phyloP scores from a whole-genome alignment of 2,888 invertebrate genomes.

The Cerceris ruficornis region DNA sequence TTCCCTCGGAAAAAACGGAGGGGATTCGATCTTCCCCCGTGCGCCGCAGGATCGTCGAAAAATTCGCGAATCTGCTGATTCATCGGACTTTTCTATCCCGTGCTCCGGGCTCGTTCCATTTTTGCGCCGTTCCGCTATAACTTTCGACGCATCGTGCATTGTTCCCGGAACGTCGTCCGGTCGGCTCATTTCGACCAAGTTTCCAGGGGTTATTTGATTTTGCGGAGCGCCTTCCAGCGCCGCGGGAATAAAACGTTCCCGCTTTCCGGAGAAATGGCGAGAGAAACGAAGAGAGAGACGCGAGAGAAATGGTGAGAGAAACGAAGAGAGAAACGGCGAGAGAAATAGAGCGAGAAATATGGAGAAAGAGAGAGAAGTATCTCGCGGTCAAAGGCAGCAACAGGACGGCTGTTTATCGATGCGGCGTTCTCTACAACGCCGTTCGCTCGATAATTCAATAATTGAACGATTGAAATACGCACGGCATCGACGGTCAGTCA shows the following conservation, averaged over 20 bases:
- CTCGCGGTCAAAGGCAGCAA: no score
- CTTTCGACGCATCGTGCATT: constrained; percentile 40
- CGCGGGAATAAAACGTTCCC: not conserved
- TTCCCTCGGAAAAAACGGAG: not conserved
- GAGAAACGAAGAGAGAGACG: constrained; percentile 5
- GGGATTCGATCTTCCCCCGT: not conserved
- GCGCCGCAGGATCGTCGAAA: not conserved
- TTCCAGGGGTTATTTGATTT: constrained; percentile 35
- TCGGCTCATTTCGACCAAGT: constrained; percentile 30
- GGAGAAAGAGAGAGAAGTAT: no score
- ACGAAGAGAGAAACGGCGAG: no score
- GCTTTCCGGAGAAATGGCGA: not conserved
- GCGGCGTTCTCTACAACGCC: not conserved
- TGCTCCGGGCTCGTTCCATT: constrained; percentile 13
- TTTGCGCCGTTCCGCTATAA: constrained; percentile 20
- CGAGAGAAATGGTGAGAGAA: not conserved
- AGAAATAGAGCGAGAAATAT: no score
- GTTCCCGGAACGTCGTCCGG: constrained; percentile 28
- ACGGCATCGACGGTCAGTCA: constrained; percentile 20
- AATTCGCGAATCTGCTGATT: constrained; percentile 23
- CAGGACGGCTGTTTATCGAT: not conserved
- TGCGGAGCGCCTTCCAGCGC: not conserved
- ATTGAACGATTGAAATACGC: constrained; percentile 28
- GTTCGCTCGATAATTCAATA: constrained; percentile 24
- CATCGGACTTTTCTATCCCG: constrained; percentile 23